phyloP scores from a whole-genome alignment of 2,797 vertebrate genomes.

The Otus scops region DNA sequence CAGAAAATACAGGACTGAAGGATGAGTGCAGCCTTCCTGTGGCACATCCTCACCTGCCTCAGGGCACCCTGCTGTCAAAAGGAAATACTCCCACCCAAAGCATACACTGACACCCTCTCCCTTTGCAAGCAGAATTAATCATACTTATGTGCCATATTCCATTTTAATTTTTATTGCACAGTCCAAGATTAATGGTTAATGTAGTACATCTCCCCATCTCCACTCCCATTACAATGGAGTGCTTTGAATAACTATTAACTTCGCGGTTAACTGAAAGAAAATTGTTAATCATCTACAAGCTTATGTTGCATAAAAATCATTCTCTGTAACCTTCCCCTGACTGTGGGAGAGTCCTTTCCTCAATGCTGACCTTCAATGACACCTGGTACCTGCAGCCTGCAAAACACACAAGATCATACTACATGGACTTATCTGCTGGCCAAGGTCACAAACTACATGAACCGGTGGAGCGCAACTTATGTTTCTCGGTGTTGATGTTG shows the following conservation, averaged over 20 bases:
- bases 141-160: constrained; percentile 55
- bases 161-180: constrained; percentile 64
- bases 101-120: constrained; percentile 36
- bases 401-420: constrained; percentile 75
- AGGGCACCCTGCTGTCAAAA: not conserved
- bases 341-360: constrained; percentile 40
- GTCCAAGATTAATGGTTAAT: constrained; percentile 74
- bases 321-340: constrained; percentile 54
- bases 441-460: constrained; percentile 74
- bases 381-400: constrained; percentile 76
- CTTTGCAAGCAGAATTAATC: constrained; percentile 62
- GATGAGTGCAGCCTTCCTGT: not conserved
- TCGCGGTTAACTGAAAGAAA: constrained; percentile 69
- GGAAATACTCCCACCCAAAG: not conserved
- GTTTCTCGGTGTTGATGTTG: not conserved
- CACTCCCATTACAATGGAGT: constrained; percentile 58
- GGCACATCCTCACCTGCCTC: not conserved
- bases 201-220: constrained; percentile 43
- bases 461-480: not conserved
- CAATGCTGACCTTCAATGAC: constrained; percentile 64
- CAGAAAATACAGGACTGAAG: not conserved
- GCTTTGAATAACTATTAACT: constrained; percentile 77
- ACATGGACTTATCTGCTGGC: constrained; percentile 75
- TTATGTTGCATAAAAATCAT: constrained; percentile 65
- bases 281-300: constrained; percentile 75